Evolutionary conservation across 2,113 vertebrate genomes (phyloP).

Genomic region (Lepisosteus oculatus): DNA sequence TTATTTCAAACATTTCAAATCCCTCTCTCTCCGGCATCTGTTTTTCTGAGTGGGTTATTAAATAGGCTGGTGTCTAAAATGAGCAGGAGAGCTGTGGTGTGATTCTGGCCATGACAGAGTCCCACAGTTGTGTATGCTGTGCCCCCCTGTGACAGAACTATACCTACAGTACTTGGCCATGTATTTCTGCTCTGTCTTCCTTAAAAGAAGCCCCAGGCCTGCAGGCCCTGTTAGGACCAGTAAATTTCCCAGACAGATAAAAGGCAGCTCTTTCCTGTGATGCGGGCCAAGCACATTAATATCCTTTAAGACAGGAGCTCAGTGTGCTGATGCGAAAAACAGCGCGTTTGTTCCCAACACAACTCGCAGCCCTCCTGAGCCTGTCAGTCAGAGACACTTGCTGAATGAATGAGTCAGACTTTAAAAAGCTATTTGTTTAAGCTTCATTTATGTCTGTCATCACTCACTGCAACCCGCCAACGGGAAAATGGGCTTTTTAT

Average conservation of each 20-base stretch:
- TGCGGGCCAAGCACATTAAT: constrained; percentile 3
- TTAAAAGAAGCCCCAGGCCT: background rate
- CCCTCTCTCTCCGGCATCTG: too few relatives aligned
- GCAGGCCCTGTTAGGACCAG: background rate
- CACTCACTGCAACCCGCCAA: constrained; percentile 55
- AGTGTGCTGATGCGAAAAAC: background rate
- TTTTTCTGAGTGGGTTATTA: too few relatives aligned
- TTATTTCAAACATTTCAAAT: too few relatives aligned
- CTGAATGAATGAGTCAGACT: constrained; percentile 32
- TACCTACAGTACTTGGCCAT: too few relatives aligned
- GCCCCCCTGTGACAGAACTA: too few relatives aligned
- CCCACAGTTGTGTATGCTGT: too few relatives aligned
- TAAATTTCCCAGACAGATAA: background rate
- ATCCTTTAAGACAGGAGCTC: constrained; percentile 4
- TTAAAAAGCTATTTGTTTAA: constrained; percentile 50
- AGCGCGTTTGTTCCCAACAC: background rate
- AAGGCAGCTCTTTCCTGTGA: background rate
- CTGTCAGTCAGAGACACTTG: background rate
- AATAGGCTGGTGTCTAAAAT: too few relatives aligned
- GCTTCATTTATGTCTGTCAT: constrained; percentile 51
- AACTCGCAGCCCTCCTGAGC: background rate
- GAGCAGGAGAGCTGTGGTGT: too few relatives aligned
- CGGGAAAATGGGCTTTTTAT: constrained; percentile 5
- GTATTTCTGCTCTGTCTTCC: background rate
- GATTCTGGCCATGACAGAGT: too few relatives aligned